These are phyloP conservation scores for Melanerpes aurifrons DNA, from an alignment of 2,113 vertebrate species.

Conservation along the genomic window DNA sequence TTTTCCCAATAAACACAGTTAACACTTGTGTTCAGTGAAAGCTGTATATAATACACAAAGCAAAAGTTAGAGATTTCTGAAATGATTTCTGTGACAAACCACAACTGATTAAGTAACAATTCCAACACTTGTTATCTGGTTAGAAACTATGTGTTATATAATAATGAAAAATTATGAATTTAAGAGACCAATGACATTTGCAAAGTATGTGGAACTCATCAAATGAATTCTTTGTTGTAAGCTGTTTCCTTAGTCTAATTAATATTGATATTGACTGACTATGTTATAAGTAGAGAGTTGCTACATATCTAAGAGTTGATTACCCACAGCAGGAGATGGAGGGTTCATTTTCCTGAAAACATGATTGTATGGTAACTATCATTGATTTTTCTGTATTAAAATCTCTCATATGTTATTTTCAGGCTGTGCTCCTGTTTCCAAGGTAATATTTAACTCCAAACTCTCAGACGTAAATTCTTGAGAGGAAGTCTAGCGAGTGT, in stretches of 20 bases:
- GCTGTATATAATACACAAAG: background rate
- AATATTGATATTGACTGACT: slow-evolving; percentile 6
- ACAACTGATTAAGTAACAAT: background rate
- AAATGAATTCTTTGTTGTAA: background rate
- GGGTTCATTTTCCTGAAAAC: background rate
- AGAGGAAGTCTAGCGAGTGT: background rate
- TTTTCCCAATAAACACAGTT: background rate
- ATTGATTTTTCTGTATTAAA: slow-evolving; percentile 13
- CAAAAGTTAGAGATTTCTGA: background rate
- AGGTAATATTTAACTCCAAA: background rate
- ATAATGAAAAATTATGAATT: slow-evolving; percentile 11
- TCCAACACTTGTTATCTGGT: background rate
- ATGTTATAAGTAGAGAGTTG: background rate
- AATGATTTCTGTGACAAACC: background rate
- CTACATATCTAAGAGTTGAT: background rate
- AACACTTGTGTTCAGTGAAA: background rate
- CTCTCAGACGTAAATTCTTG: background rate
- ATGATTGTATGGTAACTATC: background rate
- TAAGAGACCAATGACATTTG: slow-evolving; percentile 2
- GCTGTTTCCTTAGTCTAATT: background rate
- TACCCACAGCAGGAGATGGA: background rate
- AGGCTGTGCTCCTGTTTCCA: background rate
- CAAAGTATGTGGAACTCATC: background rate
- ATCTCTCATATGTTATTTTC: background rate
- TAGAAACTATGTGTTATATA: background rate